phyloP scores from a whole-genome alignment of 2,113 vertebrate species.

The Melanotaenia duboulayi region DNA sequence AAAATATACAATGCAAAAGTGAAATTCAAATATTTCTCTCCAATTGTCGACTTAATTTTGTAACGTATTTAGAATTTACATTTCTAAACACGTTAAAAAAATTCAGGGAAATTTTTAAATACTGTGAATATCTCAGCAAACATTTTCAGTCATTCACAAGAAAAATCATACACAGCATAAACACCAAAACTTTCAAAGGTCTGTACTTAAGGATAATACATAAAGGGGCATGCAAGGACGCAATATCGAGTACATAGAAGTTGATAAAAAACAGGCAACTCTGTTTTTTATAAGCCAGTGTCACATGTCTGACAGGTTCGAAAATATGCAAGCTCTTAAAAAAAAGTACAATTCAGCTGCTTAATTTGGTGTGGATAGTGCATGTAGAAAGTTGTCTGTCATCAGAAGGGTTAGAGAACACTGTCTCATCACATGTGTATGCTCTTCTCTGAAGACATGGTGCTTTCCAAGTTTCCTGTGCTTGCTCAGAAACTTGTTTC shows the following conservation, averaged over 20 bases:
- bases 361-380: neutral
- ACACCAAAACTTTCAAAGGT: too few relatives aligned
- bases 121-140: too few relatives aligned
- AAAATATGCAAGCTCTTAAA: neutral
- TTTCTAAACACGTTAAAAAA: too few relatives aligned
- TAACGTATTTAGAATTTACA: too few relatives aligned
- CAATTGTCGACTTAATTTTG: too few relatives aligned
- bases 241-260: neutral
- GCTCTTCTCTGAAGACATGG: neutral
- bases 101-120: too few relatives aligned
- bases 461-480: neutral
- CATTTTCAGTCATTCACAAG: too few relatives aligned
- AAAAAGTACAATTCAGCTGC: neutral
- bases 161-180: too few relatives aligned
- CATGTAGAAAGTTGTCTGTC: neutral
- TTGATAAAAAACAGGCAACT: neutral
- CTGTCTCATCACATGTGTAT: slow-evolving; percentile 1
- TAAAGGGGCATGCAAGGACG: neutral
- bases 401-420: slow-evolving; percentile 1
- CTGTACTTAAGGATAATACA: too few relatives aligned
- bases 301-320: neutral
- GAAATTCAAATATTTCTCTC: too few relatives aligned
- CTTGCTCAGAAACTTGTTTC: neutral
- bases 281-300: neutral
- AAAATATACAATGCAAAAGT: too few relatives aligned